Base-by-base conservation (phyloP, 2,888 invertebrate species). In the Nasonia oneida region DNA sequence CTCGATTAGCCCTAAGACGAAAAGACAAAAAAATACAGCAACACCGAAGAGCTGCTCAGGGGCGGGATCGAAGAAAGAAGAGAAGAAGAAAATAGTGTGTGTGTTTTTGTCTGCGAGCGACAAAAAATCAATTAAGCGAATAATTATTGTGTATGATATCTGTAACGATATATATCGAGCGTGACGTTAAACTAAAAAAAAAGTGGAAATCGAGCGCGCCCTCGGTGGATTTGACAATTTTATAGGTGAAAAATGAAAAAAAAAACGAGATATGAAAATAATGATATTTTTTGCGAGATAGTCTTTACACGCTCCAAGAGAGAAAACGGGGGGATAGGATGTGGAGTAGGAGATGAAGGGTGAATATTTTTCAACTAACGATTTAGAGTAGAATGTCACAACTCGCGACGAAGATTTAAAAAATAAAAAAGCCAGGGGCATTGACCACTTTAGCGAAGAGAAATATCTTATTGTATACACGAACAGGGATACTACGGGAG, bases 231-330 rank as follows among this genome's bases (percentile, higher is more conserved):
- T 89, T 88, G 87, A 89, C 90, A 90, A 90, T 92, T 91, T 92
- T 91, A 92, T 91, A 91, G 90, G 90, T 87, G 87, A 84, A 87
- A 87, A 84, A 88, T 83, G 64, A 84, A 61, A 81, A 88, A 88
- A 77, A 74, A 76, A 70, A 50, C 39, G 81, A 85, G 14, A 79
- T 57, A 75, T 84, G 57, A 84, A 82, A 81, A 83, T 84, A 81
- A 89, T 85, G 87, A 91, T 92, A 92, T 93, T 93, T 93, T 93
- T 93, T 91, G 91, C 90, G 91, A 90, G 87, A 90, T 90, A 92
- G 91, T 89, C 87, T 92, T 91, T 91, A 90, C 84, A 87, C 64
- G 80, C 83, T 78, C 83, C 53, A 85, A 71, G 71, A 83, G 74
- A 78, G 61, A 23, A 78, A 73, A n/a, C 39, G 10, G 29, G 18